Conservation (phyloP, 2,113 vertebrate species). For the Ptychochromis oligacanthus region DNA sequence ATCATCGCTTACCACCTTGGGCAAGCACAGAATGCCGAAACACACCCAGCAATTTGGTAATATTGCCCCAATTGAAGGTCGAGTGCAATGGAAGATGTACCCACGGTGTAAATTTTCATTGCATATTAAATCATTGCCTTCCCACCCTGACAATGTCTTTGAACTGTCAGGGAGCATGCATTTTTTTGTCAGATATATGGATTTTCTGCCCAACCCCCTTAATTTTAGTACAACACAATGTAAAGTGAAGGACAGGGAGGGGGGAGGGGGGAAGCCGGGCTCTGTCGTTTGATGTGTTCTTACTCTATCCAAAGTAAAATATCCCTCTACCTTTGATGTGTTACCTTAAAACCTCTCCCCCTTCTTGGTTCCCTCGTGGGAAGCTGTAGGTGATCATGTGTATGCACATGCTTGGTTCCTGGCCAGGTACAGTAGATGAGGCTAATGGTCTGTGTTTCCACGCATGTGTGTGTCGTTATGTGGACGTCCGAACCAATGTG, state of each 20-base stretch:
- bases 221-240: conserved; percentile 68
- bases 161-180: conserved; percentile 69
- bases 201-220: conserved; percentile 65
- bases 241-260: conserved; percentile 25
- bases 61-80: conserved; percentile 55
- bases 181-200: conserved; percentile 68
- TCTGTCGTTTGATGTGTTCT: conserved; percentile 74
- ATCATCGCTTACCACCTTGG: conserved; percentile 48
- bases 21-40: conserved; percentile 16
- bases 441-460: neutral
- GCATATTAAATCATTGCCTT: conserved; percentile 68
- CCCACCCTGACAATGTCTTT: conserved; percentile 60
- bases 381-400: conserved; percentile 41
- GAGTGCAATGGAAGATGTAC: conserved; percentile 16
- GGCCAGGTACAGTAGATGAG: conserved; percentile 20
- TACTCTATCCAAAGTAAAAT: conserved; percentile 65
- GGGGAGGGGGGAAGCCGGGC: neutral
- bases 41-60: conserved; percentile 67
- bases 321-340: conserved; percentile 72
- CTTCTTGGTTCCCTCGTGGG: conserved; percentile 11
- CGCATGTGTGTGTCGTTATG: neutral
- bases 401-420: conserved; percentile 16
- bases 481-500: conserved; percentile 4
- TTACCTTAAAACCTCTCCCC: conserved; percentile 48
- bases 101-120: conserved; percentile 56